These are phyloP conservation scores for Drosophila gunungcola DNA, from an alignment of 1,140 invertebrate species.

Conservation along the genomic window DNA sequence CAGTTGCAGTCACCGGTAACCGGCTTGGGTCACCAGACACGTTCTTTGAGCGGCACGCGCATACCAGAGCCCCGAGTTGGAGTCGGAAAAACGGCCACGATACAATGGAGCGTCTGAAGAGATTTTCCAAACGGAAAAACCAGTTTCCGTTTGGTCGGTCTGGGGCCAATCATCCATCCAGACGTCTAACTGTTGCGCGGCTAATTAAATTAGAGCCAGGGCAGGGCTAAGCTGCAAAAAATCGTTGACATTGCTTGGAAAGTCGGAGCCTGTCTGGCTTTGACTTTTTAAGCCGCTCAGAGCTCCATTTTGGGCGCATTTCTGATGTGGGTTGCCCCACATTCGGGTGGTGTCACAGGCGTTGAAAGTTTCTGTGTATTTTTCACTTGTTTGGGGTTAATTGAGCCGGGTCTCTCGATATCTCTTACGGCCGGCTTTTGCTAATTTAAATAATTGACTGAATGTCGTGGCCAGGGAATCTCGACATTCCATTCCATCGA, in stretches of 20 bases:
- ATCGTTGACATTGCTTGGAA: conserved; percentile 59
- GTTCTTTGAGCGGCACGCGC: conserved; percentile 75
- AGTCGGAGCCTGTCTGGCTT: conserved; percentile 34
- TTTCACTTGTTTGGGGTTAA: conserved; percentile 75
- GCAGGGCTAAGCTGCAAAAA: conserved; percentile 46
- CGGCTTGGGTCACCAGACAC: conserved; percentile 68
- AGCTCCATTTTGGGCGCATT: conserved; percentile 33
- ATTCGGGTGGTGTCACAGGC: conserved; percentile 38
- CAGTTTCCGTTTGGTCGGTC: conserved; percentile 52
- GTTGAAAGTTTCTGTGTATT: conserved; percentile 41
- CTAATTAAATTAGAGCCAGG: conserved; percentile 74
- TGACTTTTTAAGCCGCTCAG: conserved; percentile 35
- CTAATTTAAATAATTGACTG: conserved; percentile 71
- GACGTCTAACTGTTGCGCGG: conserved; percentile 60
- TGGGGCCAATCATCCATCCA: conserved; percentile 60
- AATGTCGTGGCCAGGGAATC: conserved; percentile 17
- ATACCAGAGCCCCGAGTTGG: conserved; percentile 52
- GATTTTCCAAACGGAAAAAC: conserved; percentile 69
- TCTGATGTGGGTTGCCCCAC: conserved; percentile 47
- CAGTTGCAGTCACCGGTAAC: conserved; percentile 30
- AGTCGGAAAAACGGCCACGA: conserved; percentile 21
- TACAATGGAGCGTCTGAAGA: conserved; percentile 46
- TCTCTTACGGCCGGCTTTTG: conserved; percentile 26
- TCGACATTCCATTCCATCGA: conserved; percentile 9
- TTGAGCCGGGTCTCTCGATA: conserved; percentile 59